These are phyloP conservation scores for Tenthredo livida DNA, from an alignment of 2,888 invertebrate genomes.

Conservation along the genomic window DNA sequence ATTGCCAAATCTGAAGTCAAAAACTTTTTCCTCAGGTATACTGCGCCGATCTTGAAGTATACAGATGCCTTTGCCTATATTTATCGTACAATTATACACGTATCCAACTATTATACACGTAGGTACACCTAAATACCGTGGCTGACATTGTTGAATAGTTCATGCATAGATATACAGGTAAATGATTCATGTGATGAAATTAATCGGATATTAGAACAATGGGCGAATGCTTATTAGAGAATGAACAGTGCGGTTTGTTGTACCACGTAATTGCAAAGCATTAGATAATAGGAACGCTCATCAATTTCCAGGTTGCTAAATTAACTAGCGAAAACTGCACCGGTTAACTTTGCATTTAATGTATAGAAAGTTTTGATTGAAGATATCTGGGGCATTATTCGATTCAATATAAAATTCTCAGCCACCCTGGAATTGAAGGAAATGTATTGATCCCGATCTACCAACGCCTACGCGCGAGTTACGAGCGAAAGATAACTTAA, in stretches of 20 bases:
- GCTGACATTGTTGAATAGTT: background rate
- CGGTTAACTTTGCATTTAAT: background rate
- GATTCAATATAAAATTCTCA: background rate
- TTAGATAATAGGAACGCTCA: conserved; percentile 4
- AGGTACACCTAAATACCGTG: background rate
- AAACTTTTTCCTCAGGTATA: background rate
- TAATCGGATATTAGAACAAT: background rate
- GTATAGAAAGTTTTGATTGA: background rate
- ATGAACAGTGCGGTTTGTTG: background rate
- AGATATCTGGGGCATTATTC: background rate
- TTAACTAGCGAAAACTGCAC: background rate
- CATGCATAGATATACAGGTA: background rate
- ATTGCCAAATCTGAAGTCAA: background rate
- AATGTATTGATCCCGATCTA: background rate
- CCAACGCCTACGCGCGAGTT: background rate
- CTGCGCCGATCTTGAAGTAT: background rate
- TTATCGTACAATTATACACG: background rate
- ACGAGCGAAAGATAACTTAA: conserved; percentile 3
- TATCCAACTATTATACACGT: background rate
- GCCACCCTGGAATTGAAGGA: background rate
- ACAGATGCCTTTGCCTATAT: background rate
- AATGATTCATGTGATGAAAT: background rate
- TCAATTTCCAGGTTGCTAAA: background rate
- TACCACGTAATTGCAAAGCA: background rate
- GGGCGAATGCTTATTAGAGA: background rate